Evolutionary conservation across 2,797 vertebrate species (phyloP), one percentile per base, ranked within the genome.

Genomic region (Threskiornis aethiopicus): DNA sequence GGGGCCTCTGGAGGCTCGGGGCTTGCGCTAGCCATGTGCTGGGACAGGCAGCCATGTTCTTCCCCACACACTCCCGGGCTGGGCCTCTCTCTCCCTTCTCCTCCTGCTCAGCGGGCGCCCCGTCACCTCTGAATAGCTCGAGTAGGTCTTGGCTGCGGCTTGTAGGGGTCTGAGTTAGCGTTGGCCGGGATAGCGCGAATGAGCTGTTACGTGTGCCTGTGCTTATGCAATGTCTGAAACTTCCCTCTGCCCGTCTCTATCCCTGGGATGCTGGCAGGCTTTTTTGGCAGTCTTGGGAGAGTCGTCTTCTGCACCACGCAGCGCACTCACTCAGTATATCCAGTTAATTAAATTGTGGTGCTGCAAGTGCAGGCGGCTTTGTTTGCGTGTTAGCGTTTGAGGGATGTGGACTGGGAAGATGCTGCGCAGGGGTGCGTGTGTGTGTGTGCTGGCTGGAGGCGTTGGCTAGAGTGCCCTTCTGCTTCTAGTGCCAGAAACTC

Each of bases 161-260:
- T 7, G 8, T 59, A 10, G 64, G 57, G 65, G 20, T 84, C 75
- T 72, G 89, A 66, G 54, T 76, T 85, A 26, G 64, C 1, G 1
- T 65, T 87, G 90, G 51, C 90, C 0, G 0, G 70, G 29, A 7
- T 12, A 77, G 54, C 0, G 0, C 10, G 10, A 76, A 54, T 5
- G 79, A 82, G 87, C 1, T 6, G 41, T 91, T 39, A n/a, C 33
- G 33, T 88, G 84, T 72, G 93, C 89, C 42, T 52, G 21, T 8
- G 90, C 90, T 96, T 94, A 92, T 89, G 95, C 89, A 92, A 65
- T 52, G 95, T 96, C 93, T 95, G 89, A 83, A 89, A 31, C 69
- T 84, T 84, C 84, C 69, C 87, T 65, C 78, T 0, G 1, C 86
- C 61, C 0, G 7, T 35, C 80, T 81, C 64, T 44, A 8, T 70